A percentile compares a stretch with the other conserved stretches of the same genome.
phyloP scores from a whole-genome alignment of 2,113 vertebrate species.

The Otus sunia region DNA sequence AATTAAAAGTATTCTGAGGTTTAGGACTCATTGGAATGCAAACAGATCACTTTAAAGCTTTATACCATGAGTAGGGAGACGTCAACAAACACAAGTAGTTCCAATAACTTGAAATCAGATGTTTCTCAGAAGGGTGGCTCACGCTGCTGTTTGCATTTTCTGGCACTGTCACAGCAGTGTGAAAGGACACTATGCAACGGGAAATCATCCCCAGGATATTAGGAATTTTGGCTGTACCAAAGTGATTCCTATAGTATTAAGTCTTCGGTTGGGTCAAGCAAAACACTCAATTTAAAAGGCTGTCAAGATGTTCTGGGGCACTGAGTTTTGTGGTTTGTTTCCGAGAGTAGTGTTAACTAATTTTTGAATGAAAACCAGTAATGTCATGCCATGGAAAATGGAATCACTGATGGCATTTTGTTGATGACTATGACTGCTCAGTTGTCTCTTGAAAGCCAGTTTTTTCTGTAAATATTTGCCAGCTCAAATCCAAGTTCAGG shows the following conservation, averaged over 20 bases:
- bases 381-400: background rate
- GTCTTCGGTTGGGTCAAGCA: background rate
- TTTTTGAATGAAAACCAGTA: background rate
- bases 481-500: background rate
- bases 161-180: too few species aligned
- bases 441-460: background rate
- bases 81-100: background rate
- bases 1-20: background rate
- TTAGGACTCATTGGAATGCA: background rate
- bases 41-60: background rate
- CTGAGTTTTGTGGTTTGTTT: background rate
- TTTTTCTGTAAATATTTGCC: background rate
- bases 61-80: background rate
- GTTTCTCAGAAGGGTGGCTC: background rate
- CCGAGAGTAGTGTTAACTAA: background rate
- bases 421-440: background rate
- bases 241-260: background rate
- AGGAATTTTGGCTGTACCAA: background rate
- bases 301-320: background rate
- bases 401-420: background rate
- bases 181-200: background rate
- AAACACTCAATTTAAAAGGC: background rate
- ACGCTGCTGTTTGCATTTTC: background rate
- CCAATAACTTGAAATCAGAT: background rate
- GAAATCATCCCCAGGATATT: background rate